These are phyloP conservation scores for Athrips mouffetella DNA, from an alignment of 2,888 invertebrate genomes.

Conservation along the genomic window DNA sequence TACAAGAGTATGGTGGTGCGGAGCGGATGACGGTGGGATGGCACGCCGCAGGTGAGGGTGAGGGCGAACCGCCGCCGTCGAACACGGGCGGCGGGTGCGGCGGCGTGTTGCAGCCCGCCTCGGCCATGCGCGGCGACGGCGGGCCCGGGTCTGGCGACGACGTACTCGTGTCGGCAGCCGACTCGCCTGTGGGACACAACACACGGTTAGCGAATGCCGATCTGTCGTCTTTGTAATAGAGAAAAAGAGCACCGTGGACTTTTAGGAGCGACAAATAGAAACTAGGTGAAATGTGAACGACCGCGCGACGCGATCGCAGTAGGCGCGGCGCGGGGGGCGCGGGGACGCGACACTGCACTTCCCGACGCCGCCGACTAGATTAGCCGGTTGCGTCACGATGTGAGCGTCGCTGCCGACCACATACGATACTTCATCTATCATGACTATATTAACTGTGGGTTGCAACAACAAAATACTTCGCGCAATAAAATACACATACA, in stretches of 20 bases:
- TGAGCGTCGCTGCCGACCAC: conserved; percentile 50
- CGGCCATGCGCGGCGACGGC: conserved; percentile 88
- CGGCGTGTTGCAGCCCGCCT: conserved; percentile 81
- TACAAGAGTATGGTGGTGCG: conserved; percentile 78
- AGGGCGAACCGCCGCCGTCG: conserved; percentile 69
- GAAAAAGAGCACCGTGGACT: conserved; percentile 63
- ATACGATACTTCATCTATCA: conserved; percentile 48
- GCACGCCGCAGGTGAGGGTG: conserved; percentile 62
- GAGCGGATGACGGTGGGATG: conserved; percentile 78
- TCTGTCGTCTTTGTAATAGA: conserved; percentile 39
- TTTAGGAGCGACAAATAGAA: conserved; percentile 70
- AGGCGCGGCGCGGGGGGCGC: conserved; percentile 67
- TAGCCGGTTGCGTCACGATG: conserved; percentile 75
- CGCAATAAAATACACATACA: background rate
- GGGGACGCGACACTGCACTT: conserved; percentile 78
- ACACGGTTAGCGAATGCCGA: conserved; percentile 49
- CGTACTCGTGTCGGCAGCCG: conserved; percentile 94
- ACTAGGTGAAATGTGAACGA: conserved; percentile 78
- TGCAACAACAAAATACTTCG: background rate
- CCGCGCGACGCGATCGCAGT: conserved; percentile 67
- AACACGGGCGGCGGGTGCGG: conserved; percentile 77
- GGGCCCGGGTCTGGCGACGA: conserved; percentile 94
- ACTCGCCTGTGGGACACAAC: conserved; percentile 84
- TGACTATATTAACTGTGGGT: background rate
- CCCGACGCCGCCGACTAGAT: conserved; percentile 77